Evolutionary conservation across 2,888 invertebrate genomes (phyloP), one percentile per base, ranked within the genome.

Genomic region (Papilio demoleus): DNA sequence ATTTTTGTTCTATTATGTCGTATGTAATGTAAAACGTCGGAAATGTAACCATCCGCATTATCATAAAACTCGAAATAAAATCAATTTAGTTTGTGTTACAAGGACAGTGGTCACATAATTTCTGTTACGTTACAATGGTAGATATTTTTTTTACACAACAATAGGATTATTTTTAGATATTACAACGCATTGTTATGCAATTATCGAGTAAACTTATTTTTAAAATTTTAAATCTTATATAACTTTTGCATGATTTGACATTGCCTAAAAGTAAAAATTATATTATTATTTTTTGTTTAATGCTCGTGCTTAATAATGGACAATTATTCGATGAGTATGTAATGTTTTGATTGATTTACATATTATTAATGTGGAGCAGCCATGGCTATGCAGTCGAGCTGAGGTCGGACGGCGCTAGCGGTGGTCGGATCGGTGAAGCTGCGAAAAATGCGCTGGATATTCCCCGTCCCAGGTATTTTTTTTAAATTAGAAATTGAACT

Each of bases 381-480:
- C 47, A 70, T 70, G 69, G 69, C 59, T 59, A 60, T 62, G 56
- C 64, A 70, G 61, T 65, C 53, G 61, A 70, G 69, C 62, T 70
- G 69, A 65, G 45, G 61, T 56, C 62, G 56, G 61, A 64, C 68
- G 47, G 53, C 61, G 61, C 59, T 61, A 50, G 69, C 65, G 40
- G 69, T 65, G 61, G 42, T 70, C 69, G 45, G 40, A 45, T 66
- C 61, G 69, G 61, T 38, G 62, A 70, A 70, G 61, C 36, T 45
- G 36, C 69, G 61, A 70, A 70, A 70, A 45, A 70, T 70, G 69
- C 69, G 65, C 69, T 70, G 69, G 69, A 70, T 70, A 70, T 70
- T 65, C 65, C 69, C 69, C 56, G 69, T 70, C 38, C 69, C 69
- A 70, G 69, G 69, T 70, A 47, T 19, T 38, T 38, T 36, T 36